Base-by-base conservation (phyloP, 2,113 vertebrate species). In the Drymodes brunneopygia region DNA sequence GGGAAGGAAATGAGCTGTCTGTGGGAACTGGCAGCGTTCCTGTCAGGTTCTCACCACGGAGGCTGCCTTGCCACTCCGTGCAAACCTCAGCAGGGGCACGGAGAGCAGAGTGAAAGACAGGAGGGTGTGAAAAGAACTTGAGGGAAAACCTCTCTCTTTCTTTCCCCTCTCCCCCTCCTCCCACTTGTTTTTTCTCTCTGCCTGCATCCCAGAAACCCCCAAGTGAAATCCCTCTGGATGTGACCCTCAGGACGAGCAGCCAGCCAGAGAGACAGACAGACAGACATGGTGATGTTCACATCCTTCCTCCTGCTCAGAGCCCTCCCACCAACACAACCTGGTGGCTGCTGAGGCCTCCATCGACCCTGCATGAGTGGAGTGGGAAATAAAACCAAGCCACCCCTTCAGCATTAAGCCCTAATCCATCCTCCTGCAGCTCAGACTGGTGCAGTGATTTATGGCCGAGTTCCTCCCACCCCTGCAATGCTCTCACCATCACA, bases 351-450 rank as follows among this genome's bases (percentile, higher is more conserved):
- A 78, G 81, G 50, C 38, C 0, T 0, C 56, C 40, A 36, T 74
- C 8, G 16, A 82, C 90, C 81, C 67, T 90, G 66, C 50, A 15
- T 51, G 35, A 15, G 27, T 3, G 15, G 47, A 81, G 61, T 48
- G 40, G 57, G 61, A 79, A 88, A 62, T 33, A 36, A 90, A 83
- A 71, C 3, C 0, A 56, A 94, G 78, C 61, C 88, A 57, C 65
- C 57, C 77, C 86, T 91, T 65, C 51, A 61, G 31, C 79, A 86
- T 86, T 53, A 71, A 91, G 77, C 20, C 31, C 48, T 87, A 78
- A 95, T 94, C 86, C 82, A 40, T 94, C 72, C 69, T 91, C n/a
- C 69, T 89, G 81, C 81, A 67, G 22, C 83, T 78, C 83, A 67
- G 91, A 67, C 56, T 12, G 5, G 42, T 56, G 75, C 66, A 48